A percentile compares a stretch with the other conserved stretches of the same genome.
Conservation (phyloP, 2,888 invertebrate species). For the Melieria omissa region DNA sequence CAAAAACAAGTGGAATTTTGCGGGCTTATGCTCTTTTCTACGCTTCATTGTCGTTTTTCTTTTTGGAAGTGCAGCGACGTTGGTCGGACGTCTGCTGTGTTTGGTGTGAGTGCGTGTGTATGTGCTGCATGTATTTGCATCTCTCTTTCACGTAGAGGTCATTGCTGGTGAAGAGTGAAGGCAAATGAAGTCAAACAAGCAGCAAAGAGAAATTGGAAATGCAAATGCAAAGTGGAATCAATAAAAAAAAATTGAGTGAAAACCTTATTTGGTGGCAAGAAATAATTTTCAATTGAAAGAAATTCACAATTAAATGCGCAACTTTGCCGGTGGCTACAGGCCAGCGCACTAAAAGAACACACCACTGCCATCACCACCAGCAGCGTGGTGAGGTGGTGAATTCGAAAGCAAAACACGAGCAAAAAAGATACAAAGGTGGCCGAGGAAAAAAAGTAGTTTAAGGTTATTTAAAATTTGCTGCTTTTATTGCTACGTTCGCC, state of each 20-base stretch:
- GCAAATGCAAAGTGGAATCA: background rate
- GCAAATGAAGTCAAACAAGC: slow-evolving; percentile 13
- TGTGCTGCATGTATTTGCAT: slow-evolving; percentile 20
- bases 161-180: slow-evolving; percentile 8
- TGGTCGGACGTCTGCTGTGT: too few relatives aligned
- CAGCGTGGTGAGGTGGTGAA: slow-evolving; percentile 11
- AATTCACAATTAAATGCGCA: background rate
- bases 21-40: background rate
- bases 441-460: slow-evolving; percentile 41
- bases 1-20: background rate
- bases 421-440: slow-evolving; percentile 5
- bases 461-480: slow-evolving; percentile 46
- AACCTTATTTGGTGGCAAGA: too few relatives aligned
- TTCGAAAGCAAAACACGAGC: slow-evolving; percentile 16
- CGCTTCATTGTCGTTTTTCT: background rate
- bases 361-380: too few relatives aligned
- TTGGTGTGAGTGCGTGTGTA: background rate
- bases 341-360: too few relatives aligned
- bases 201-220: background rate
- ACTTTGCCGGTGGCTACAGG: too few relatives aligned
- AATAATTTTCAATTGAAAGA: too few relatives aligned
- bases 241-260: too few relatives aligned
- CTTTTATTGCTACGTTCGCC: slow-evolving; percentile 21
- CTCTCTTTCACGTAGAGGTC: slow-evolving; percentile 38
- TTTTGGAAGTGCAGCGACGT: background rate